Evolutionary conservation across 64 coral and sea anemone genomes (phyloP).

Genomic region (Cladopsammia gracilis): DNA sequence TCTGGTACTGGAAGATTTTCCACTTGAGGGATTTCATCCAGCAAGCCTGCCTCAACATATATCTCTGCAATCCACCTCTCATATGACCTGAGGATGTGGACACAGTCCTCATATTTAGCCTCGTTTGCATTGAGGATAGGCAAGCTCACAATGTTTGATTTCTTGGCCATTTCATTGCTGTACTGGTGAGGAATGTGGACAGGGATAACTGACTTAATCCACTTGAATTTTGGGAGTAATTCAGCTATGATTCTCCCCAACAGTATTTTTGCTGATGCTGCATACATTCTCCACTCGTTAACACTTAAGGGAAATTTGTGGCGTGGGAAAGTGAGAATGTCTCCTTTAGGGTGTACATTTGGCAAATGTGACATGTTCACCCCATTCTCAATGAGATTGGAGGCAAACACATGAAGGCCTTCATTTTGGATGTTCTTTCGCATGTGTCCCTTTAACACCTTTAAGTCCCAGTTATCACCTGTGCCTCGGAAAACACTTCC

Average conservation of each 20-base stretch:
- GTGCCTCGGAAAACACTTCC: slow-evolving; percentile 62
- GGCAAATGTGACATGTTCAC: slow-evolving; percentile 44
- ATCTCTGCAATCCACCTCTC: slow-evolving; percentile 81
- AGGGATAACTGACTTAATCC: slow-evolving; percentile 56
- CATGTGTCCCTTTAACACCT: no score
- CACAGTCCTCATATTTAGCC: slow-evolving; percentile 80
- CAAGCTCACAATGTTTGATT: slow-evolving; percentile 66
- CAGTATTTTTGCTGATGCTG: slow-evolving; percentile 52
- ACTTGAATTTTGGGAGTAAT: slow-evolving; percentile 68
- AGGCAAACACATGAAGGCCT: slow-evolving; percentile 67
- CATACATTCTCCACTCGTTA: slow-evolving; percentile 54
- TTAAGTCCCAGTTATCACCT: slow-evolving; percentile 82
- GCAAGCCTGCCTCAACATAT: slow-evolving; percentile 70
- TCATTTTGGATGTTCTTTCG: slow-evolving; percentile 79
- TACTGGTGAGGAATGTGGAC: slow-evolving; percentile 61
- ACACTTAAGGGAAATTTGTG: slow-evolving; percentile 37
- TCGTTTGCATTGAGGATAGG: slow-evolving; percentile 78
- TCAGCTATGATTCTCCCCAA: slow-evolving; percentile 50
- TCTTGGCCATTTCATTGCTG: slow-evolving; percentile 59
- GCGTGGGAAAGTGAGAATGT: slow-evolving; percentile 27
- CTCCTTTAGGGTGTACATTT: slow-evolving; percentile 52
- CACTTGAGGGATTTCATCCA: slow-evolving; percentile 36
- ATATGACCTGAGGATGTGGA: slow-evolving; percentile 67
- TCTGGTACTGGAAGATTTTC: slow-evolving; percentile 60
- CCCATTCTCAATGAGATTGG: slow-evolving; percentile 76